These are phyloP conservation scores for Ephestia elutella DNA, from an alignment of 1,140 invertebrate genomes.

Conservation along the genomic window DNA sequence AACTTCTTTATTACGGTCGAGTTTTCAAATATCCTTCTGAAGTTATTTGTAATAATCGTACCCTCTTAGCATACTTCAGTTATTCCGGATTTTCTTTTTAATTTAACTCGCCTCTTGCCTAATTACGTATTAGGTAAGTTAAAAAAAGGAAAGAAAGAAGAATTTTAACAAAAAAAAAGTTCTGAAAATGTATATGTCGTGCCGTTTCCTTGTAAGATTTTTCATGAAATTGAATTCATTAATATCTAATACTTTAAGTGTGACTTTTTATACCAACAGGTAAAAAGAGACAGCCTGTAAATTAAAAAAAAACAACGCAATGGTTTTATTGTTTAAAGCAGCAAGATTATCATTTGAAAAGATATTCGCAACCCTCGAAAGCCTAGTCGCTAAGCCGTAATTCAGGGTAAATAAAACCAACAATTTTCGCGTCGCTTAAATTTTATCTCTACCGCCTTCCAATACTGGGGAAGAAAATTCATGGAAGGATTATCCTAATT, in stretches of 20 bases:
- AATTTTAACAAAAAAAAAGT: no score
- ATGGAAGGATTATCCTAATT: neutral
- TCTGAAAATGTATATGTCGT: no score
- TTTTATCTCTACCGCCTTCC: slow-evolving; percentile 3
- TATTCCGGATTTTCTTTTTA: neutral
- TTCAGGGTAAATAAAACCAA: slow-evolving; percentile 27
- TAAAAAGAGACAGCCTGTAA: no score
- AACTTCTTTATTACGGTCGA: neutral
- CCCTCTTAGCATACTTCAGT: neutral
- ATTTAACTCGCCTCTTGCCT: neutral
- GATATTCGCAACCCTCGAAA: slow-evolving; percentile 22
- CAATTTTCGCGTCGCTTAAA: slow-evolving; percentile 22
- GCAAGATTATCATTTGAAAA: no score
- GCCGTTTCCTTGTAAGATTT: no score
- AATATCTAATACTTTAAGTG: no score
- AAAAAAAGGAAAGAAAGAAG: neutral
- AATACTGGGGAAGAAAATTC: neutral
- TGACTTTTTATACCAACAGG: no score
- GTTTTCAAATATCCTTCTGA: neutral
- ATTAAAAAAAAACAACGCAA: neutral
- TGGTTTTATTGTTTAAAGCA: no score
- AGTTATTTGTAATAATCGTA: slow-evolving; percentile 10
- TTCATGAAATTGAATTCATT: no score
- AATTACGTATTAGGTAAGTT: neutral
- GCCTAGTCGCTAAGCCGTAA: slow-evolving; percentile 23